A percentile compares a stretch with the other conserved stretches of the same genome.
These are phyloP conservation scores for Thymelicus lineola DNA, from an alignment of 2,888 invertebrate genomes.

Conservation along the genomic window DNA sequence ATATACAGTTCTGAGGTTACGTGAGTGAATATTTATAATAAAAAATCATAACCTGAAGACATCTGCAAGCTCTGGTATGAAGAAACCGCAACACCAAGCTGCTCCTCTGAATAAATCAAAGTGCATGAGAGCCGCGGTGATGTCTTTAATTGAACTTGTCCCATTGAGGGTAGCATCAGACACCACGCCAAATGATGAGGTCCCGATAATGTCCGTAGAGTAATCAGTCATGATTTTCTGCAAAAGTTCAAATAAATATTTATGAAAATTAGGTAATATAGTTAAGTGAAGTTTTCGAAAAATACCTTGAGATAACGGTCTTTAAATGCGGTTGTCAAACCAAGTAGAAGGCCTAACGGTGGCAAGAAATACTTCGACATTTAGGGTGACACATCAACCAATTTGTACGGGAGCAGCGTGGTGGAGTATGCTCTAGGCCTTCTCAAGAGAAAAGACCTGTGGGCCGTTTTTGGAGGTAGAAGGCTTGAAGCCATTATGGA, in stretches of 20 bases:
- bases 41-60: constrained; percentile 47
- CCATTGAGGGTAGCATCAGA: constrained; percentile 52
- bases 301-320: not conserved
- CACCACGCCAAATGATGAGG: constrained; percentile 50
- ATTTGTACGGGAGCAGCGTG: no score
- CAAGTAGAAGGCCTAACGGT: no score
- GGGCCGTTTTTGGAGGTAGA: no score
- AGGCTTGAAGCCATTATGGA: no score
- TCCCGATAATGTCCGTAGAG: constrained; percentile 53
- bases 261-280: not conserved
- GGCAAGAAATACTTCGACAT: no score
- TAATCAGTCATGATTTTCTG: constrained; percentile 50
- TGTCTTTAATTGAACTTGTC: constrained; percentile 45
- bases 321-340: no score
- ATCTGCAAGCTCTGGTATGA: constrained; percentile 50
- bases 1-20: no score
- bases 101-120: constrained; percentile 46
- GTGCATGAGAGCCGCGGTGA: constrained; percentile 49
- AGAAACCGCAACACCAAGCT: constrained; percentile 50
- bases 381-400: no score
- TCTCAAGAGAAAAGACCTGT: no score
- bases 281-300: no score
- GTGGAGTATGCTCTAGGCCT: no score
- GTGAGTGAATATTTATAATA: no score
- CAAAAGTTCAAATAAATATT: not conserved